Conservation (phyloP, 1,140 invertebrate species). For the Sminthurides bifidus region DNA sequence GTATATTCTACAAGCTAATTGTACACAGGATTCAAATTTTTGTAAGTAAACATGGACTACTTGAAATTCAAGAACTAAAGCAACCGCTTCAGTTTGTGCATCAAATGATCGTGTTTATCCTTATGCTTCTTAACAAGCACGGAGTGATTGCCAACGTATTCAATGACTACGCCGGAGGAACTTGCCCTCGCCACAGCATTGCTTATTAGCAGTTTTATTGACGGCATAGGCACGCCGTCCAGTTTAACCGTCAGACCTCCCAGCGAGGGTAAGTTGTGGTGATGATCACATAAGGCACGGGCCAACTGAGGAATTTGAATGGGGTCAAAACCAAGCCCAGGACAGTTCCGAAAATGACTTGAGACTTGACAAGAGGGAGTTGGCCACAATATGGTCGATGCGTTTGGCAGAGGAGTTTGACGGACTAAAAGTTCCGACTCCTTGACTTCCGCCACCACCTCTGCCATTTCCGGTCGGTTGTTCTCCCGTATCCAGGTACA, state of each 20-base stretch:
- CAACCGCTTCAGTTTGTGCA: conserved; percentile 20
- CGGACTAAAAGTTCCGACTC: not conserved
- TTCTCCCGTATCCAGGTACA: no score
- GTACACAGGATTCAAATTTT: not conserved
- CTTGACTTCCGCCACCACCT: not conserved
- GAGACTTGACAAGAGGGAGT: conserved; percentile 15
- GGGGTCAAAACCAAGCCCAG: conserved; percentile 26
- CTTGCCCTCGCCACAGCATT: conserved; percentile 5
- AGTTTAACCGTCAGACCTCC: conserved; percentile 16
- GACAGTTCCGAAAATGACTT: conserved; percentile 26
- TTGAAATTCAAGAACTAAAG: no score
- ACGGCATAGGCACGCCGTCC: conserved; percentile 15
- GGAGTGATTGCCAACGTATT: conserved; percentile 26
- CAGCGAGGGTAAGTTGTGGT: conserved; percentile 3
- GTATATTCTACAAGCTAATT: no score
- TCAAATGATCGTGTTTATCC: conserved; percentile 19
- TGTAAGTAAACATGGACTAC: not conserved
- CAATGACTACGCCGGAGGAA: conserved; percentile 16
- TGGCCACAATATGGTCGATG: conserved; percentile 18
- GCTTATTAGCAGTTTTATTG: conserved; percentile 21
- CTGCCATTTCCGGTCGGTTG: not conserved
- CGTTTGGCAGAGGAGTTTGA: not conserved
- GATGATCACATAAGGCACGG: conserved; percentile 16
- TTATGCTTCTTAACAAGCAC: conserved; percentile 12
- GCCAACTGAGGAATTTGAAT: conserved; percentile 18